Evolutionary conservation across 2,113 vertebrate genomes (phyloP), one percentile per base, ranked within the genome.

Genomic region (Cepphus grylle): DNA sequence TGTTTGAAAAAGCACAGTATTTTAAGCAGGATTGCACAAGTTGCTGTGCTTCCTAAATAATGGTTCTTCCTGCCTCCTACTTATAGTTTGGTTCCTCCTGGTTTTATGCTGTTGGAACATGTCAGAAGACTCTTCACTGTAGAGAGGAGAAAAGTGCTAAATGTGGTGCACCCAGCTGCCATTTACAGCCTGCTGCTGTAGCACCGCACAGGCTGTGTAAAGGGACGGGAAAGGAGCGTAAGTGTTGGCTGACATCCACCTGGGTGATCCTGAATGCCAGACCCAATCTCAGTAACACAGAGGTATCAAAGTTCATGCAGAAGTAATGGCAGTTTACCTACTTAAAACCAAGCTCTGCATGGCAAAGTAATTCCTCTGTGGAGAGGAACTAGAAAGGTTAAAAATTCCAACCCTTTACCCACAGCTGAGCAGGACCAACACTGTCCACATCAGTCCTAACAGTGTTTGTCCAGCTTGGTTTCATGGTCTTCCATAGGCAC

Each of bases 191-290:
- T 80, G 38, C 55, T 70, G 55, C 52, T 61, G 26, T 12, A n/a
- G 43, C 43, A 25, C 18, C 23, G 23, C 50, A 29, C 14, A 0
- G 0, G 18, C 30, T 76, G 36, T 11, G 3, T 2, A 50, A 61
- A 40, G 45, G 65, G 47, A 12, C 6, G 29, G 49, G 17, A 59
- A 32, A 65, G 49, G 21, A 30, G 12, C 45, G 23, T 11, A 55
- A 22, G 5, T 27, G 17, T 49, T 32, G 8, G 10, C 7, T 42
- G 55, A 23, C 38, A 62, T 32, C 38, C 32, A 63, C 7, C 4
- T 15, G 12, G 38, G 10, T 50, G 20, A 25, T 65, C 23, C 7
- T 22, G 47, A 21, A 12, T 15, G 18, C 25, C 45, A 32, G 34
- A 11, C 11, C 15, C 55, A 77, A 11, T 9, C 52, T 52, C 59